Evolutionary conservation across 2,888 invertebrate species (phyloP), one percentile per base, ranked within the genome.

Genomic region (Metacarcinus magister): DNA sequence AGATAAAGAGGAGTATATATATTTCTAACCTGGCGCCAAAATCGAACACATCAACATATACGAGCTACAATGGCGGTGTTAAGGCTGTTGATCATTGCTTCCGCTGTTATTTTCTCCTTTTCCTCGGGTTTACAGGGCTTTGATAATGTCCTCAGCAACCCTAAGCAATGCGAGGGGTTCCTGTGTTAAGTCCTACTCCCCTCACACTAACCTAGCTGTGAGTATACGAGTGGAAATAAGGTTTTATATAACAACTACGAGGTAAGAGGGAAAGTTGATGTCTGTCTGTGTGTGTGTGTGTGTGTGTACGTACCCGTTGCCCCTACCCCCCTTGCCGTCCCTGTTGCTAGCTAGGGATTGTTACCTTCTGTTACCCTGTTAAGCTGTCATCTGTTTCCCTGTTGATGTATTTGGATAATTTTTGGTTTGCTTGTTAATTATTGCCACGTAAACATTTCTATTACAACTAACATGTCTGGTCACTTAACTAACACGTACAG

Each of bases 141-240:
- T 28, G 60, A 95, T 4, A 39, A n/a, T 7, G 54, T 95, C 89
- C 93, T 95, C 10, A 44, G 60, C 5, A 60, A 95, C 75, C 89
- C 93, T 16, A 93, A 82, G 32, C 39, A 44, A 10, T 95, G 95
- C 32, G 95, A 95, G 89, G 95, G 95, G 93, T 23, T 32, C 43
- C 54, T 95, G 95, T n/a, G 48, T n/a, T 89, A 93, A 89, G 67
- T 95, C 95, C 67, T 95, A 95, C 93, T 87, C 95, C 2, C 95
- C 95, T 23, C 95, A 95, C 95, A 95, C 95, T 28, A 95, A 95
- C 87, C 95, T 93, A 7, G 46, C n/a, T n/a, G 95, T 95, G 39
- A 93, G 95, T 39, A 67, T n/a, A 75, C 19, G 23, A 4, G 54
- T 87, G 92, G 39, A 67, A 91, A 10, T 54, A 92, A 16, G 75